These are phyloP conservation scores for Oceanites oceanicus DNA, from an alignment of 2,113 vertebrate genomes.

Conservation along the genomic window DNA sequence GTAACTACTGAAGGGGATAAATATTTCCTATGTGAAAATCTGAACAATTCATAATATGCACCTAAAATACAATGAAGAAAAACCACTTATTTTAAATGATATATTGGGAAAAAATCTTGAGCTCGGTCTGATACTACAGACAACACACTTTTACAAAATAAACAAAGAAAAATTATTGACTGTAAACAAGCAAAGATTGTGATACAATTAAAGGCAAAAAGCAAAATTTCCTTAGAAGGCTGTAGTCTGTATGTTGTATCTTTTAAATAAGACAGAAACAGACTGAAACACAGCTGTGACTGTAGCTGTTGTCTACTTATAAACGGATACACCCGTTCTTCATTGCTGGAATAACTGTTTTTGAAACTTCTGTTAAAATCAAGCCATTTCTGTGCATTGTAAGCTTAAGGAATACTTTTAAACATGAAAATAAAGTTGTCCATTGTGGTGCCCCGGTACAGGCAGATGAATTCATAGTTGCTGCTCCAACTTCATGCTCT, in stretches of 20 bases:
- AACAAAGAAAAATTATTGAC: not conserved
- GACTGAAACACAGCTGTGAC: not conserved
- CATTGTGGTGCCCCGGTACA: fast-evolving
- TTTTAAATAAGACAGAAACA: not conserved
- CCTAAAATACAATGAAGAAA: not conserved
- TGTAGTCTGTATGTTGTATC: not conserved
- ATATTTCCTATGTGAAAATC: not conserved
- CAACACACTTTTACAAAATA: not conserved
- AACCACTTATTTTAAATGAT: not conserved
- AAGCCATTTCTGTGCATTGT: not conserved
- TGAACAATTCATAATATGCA: not conserved
- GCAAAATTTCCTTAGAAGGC: not conserved
- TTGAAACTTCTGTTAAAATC: not conserved
- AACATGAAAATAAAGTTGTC: not conserved
- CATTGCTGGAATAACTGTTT: not conserved
- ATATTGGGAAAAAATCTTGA: not conserved
- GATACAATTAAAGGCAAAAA: not conserved
- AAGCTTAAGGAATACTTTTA: not conserved
- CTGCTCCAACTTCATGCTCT: not conserved
- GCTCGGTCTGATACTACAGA: not conserved
- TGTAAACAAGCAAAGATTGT: not conserved
- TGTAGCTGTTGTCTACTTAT: not conserved
- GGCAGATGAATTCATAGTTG: not conserved
- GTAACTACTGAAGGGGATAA: not conserved
- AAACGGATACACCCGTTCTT: not conserved